Evolutionary conservation across 2,113 vertebrate species (phyloP).

Genomic region (Bufo bufo): DNA sequence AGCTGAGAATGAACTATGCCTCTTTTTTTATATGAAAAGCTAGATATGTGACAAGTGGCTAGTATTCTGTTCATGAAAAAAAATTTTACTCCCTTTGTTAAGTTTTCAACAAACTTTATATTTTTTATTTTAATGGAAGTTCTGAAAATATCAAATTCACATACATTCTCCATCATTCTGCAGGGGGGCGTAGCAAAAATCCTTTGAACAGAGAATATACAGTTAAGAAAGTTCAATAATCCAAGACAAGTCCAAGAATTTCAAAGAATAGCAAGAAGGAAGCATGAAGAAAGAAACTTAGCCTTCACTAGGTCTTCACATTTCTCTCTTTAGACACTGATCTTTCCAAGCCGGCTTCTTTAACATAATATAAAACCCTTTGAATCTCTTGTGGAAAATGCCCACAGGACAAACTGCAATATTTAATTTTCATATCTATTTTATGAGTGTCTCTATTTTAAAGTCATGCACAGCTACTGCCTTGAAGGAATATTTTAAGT

Average conservation of each 20-base stretch:
- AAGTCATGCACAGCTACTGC: not conserved
- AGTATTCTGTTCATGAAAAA: conserved; percentile 4
- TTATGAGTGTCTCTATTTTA: conserved; percentile 11
- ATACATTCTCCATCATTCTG: conserved; percentile 6
- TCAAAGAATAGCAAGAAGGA: conserved; percentile 41
- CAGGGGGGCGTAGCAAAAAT: not conserved
- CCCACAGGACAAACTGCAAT: conserved; percentile 22
- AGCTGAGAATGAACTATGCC: not conserved
- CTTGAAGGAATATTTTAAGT: conserved; percentile 19
- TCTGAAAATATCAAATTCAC: conserved; percentile 26
- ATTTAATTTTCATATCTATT: conserved; percentile 34
- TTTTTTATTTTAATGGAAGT: conserved; percentile 24
- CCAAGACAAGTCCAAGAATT: conserved; percentile 30
- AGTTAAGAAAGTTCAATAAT: conserved; percentile 41
- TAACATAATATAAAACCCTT: conserved; percentile 40
- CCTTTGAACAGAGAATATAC: conserved; percentile 39
- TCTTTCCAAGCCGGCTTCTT: conserved; percentile 46
- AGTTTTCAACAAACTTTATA: conserved; percentile 32
- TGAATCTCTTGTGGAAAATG: conserved; percentile 44
- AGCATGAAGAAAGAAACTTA: conserved; percentile 34
- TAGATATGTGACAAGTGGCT: not conserved
- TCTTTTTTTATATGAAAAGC: not conserved
- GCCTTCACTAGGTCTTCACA: conserved; percentile 40
- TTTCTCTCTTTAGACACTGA: conserved; percentile 39
- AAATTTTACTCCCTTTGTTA: not conserved